Evolutionary conservation across 2,797 vertebrate genomes (phyloP).

Genomic region (Syndactyla subalaris): DNA sequence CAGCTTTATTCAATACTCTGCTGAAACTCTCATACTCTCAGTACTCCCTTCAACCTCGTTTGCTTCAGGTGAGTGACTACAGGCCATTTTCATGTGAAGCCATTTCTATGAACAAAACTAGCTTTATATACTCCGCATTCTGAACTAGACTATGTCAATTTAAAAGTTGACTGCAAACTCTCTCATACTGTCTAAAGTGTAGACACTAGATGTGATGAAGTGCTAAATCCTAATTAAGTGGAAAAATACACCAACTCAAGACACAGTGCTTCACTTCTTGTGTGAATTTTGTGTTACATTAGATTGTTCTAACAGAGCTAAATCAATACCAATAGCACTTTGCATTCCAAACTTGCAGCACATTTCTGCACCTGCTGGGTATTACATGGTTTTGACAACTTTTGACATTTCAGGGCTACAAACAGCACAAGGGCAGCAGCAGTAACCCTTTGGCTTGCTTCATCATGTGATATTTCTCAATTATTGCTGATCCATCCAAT

Average conservation of each 20-base stretch:
- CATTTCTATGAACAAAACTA: not conserved
- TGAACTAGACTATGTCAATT: not conserved
- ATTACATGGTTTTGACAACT: not conserved
- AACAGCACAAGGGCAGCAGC: not conserved
- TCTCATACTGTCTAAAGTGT: not conserved
- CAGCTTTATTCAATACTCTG: not conserved
- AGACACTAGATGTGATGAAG: not conserved
- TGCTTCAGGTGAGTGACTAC: not conserved
- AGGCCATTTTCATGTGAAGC: not conserved
- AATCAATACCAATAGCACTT: not conserved
- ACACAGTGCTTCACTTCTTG: not conserved
- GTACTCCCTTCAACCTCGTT: not conserved
- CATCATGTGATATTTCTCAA: accelerated
- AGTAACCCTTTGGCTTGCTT: not conserved
- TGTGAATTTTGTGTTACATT: not conserved
- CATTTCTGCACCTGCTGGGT: not conserved
- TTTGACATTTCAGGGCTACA: not conserved
- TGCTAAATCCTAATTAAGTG: not conserved
- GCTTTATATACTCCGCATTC: not conserved
- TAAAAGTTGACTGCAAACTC: not conserved
- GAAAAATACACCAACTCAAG: not conserved
- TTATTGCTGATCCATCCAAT: not conserved
- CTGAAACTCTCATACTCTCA: not conserved
- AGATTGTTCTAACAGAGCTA: not conserved
- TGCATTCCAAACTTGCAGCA: not conserved